Evolutionary conservation across 1,140 invertebrate genomes (phyloP), one percentile per base, ranked within the genome.

Genomic region (Sipha flava): DNA sequence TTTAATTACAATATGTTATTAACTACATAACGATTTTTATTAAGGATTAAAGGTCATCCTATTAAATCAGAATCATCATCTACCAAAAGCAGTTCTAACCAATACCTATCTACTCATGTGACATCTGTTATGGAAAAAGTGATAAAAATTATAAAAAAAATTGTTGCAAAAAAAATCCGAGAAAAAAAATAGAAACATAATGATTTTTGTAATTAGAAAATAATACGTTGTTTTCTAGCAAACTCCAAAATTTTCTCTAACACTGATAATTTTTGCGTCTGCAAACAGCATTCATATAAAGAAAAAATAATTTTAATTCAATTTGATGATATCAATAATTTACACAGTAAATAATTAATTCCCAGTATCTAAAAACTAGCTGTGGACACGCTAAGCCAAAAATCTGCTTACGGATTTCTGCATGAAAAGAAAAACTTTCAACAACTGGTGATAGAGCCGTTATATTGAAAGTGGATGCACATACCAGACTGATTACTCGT

Each of bases 351-450:
- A 88, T 23, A 47, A 54, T 26, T 86, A 94, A 94, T 91, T 99
- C 95, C 94, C 97, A 99, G 86, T 98, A 96, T 84, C 94, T 97
- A 87, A 99, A 99, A 81, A 95, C 89, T 79, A 99, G 89, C 86
- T 98, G 97, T 14, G 97, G 96, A 86, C 92, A 93, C 7, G 97
- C 97, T 79, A 98, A 88, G 31, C 98, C 98, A 81, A 95, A 98
- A 37, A 97, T 99, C 86, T 96, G 93, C 84, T 95, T 98, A 79
- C 92, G 88, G 80, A 99, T 90, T 86, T 97, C 95, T 66, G 95
- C 92, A 7, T 94, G 93, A 86, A 99, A 95, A 80, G 94, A 91
- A 87, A 98, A 98, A 86, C 96, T 98, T 86, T 99, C 97, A 12
- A 97, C 91, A 31, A 99, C 95, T 0, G 98, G 98, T 81, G 99